These are phyloP conservation scores for Ascaphus truei DNA, from an alignment of 2,113 vertebrate genomes.

Conservation along the genomic window DNA sequence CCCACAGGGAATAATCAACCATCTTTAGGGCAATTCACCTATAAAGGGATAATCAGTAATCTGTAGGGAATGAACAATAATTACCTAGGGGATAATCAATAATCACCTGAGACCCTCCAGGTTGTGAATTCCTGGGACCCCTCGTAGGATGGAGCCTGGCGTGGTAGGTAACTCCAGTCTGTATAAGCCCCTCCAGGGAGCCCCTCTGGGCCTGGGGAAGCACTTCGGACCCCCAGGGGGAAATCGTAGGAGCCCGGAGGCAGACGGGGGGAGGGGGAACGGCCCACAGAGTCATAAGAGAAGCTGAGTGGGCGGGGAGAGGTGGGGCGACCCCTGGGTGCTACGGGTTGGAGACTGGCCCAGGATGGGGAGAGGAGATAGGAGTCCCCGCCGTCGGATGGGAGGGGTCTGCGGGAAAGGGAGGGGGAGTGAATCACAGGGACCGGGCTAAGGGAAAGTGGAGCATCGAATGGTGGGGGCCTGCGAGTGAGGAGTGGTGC, in stretches of 20 bases:
- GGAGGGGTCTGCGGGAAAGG: conserved; percentile 12
- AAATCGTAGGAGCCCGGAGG: conserved; percentile 35
- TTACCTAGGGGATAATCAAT: too few species aligned
- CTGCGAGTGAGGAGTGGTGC: conserved; percentile 31
- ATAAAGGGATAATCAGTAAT: too few species aligned
- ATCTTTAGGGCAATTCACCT: too few species aligned
- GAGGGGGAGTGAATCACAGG: conserved; percentile 15
- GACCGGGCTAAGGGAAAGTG: conserved; percentile 25
- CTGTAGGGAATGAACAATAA: too few species aligned
- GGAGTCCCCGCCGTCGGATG: neutral
- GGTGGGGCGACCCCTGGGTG: conserved; percentile 36
- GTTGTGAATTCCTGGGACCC: neutral
- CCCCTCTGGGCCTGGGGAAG: conserved; percentile 35
- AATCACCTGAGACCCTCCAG: conserved; percentile 9
- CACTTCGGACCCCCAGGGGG: conserved; percentile 28
- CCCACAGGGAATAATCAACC: too few species aligned
- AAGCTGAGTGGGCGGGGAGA: conserved; percentile 48
- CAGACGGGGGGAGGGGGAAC: conserved; percentile 9
- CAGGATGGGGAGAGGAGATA: conserved; percentile 31
- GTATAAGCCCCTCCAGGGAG: conserved; percentile 18
- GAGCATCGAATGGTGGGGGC: conserved; percentile 11
- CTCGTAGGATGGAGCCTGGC: conserved; percentile 12
- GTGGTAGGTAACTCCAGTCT: conserved; percentile 6
- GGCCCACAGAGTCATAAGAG: too few species aligned
- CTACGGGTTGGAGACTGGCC: too few species aligned